Base-by-base conservation (phyloP, 2,888 invertebrate species). In the Drosophila lutescens region DNA sequence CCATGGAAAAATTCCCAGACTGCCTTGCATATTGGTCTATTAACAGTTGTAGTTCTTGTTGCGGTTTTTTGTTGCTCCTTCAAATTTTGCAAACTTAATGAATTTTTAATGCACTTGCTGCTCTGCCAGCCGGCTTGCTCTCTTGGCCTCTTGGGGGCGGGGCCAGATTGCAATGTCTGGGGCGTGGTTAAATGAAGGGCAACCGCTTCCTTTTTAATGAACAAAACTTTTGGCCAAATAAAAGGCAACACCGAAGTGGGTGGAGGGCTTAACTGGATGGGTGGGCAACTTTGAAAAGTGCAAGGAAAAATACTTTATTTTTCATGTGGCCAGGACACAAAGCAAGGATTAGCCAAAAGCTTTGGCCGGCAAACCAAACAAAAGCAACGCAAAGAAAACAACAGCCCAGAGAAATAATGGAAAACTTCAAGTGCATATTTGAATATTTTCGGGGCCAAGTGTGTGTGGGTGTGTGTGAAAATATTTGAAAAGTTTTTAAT, bases 21-120 rank as follows among this genome's bases (percentile, higher is more conserved):
- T 76, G 56, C 58, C 63, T 55, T 47, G 86, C 79, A 88, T 82
- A 86, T 88, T 88, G 88, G 86, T 89, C 86, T 88, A 89, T 89
- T 90, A 88, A 86, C 89, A 87, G 84, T 77, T 86, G 80, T 86
- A 73, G 80, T 61, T 78, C 74, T 72, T 79, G 79, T 49, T 85
- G 76, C 77, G 72, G 83, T 70, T 74, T 75, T 76, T 67, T 69
- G 76, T 71, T 74, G 59, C 66, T 78, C 78, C 89, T 86, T 88
- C 79, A 89, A 89, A 91, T 87, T 90, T 82, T 80, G 78, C 84
- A 87, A 90, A 89, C 90, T 90, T 91, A 91, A 90, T 90, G 90
- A 91, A 90, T 90, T 90, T 90, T 90, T 91, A 91, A 90, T 90
- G 90, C 90, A 88, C 89, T 91, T 86, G 85, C 65, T 66, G 65